Base-by-base conservation (phyloP, 2,113 vertebrate genomes). In the Butastur rufipennis region DNA sequence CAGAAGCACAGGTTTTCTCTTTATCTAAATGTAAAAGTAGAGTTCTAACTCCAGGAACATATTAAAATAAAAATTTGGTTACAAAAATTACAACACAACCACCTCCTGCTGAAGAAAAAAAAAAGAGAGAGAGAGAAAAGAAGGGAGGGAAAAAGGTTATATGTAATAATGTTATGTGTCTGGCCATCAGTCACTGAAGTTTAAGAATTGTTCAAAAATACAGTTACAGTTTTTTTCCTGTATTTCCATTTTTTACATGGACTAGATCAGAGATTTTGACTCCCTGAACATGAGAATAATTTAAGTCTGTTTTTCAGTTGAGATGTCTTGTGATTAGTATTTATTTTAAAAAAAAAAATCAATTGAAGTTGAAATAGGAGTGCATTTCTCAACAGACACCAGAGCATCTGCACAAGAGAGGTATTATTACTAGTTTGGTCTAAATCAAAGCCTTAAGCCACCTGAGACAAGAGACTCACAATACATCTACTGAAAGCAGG, bases 371-470 rank as follows among this genome's bases (percentile, higher is more conserved):
- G 67, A 80, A 93, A 61, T 13, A 83, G n/a, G 48, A 80, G 40
- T 68, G 32, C 26, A 32, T 94, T 93, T 93, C 84, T 93, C 72
- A 86, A 34, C 10, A 86, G 75, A n/a, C 31, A 47, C 17, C 5
- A 1, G 36, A 65, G 34, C 86, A 81, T 77, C 68, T 93, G 8
- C 63, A 47, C 38, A 81, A 53, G 38, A 68, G 72, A 68, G 34
- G 16, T 83, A 42, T 52, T 74, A 34, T 81, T 82, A n/a, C 65
- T 82, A 4, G 34, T 77, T 7, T 78, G 32, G 13, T 86, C 73
- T 93, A 73, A 72, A 21, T 93, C 67, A 94, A 83, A 89, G 22
- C 38, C 32, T 81, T 81, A 91, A 93, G 23, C 36, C 73, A 87
- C 26, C 23, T 78, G 72, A 81, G 81, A 77, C 7, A 45, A 63